phyloP scores from a whole-genome alignment of 2,797 vertebrate species.

The Fratercula arctica region DNA sequence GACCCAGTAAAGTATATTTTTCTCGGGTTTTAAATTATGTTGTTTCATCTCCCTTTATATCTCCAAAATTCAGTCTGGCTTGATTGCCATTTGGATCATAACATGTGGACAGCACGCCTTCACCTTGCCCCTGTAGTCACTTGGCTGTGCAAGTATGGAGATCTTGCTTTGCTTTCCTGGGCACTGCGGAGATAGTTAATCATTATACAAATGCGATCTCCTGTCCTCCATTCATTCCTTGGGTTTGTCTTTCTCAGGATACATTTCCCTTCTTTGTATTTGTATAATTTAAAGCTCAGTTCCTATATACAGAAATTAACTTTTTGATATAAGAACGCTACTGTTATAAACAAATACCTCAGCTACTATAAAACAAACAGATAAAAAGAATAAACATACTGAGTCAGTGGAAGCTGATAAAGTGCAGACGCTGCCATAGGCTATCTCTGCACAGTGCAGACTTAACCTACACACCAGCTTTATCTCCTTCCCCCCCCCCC shows the following conservation, averaged over 20 bases:
- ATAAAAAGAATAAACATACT: constrained; percentile 52
- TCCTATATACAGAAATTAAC: constrained; percentile 3
- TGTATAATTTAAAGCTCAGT: background rate
- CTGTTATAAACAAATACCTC: constrained; percentile 12
- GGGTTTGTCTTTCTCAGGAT: background rate
- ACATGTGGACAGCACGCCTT: background rate
- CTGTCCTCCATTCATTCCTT: background rate
- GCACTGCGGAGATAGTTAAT: background rate
- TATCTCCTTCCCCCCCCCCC: constrained; percentile 12
- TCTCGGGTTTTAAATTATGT: constrained; percentile 39
- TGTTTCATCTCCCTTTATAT: background rate
- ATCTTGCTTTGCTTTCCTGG: background rate
- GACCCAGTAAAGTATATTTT: constrained; percentile 49
- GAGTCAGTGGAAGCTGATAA: constrained; percentile 57
- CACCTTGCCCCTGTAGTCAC: background rate
- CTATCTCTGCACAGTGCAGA: constrained; percentile 40
- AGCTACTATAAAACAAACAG: constrained; percentile 44
- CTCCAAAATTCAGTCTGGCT: constrained; percentile 22
- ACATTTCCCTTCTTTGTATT: background rate
- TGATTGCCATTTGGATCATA: constrained; percentile 43
- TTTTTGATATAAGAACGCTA: constrained; percentile 11
- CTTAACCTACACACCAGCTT: constrained; percentile 45
- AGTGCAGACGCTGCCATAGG: constrained; percentile 43
- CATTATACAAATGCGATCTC: background rate
- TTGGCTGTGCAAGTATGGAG: background rate